Evolutionary conservation across 2,113 vertebrate genomes (phyloP), one percentile per base, ranked within the genome.

Genomic region (Amphiprion percula): DNA sequence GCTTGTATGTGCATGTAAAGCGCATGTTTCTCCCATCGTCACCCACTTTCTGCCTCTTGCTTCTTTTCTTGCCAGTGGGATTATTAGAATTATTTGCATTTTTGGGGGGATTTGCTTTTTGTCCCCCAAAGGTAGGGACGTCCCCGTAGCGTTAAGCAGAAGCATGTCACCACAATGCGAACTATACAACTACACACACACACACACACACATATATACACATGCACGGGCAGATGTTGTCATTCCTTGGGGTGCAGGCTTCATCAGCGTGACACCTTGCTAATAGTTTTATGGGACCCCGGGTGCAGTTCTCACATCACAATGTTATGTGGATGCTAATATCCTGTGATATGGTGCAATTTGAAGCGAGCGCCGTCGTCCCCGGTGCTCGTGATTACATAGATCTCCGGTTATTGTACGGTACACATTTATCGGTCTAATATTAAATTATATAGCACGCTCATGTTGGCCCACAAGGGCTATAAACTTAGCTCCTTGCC

Each of bases 251-350:
- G 76, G 47, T 47, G 30, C 60, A 58, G 26, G 68, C 77, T 17
- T 78, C 77, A 82, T 76, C 81, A 85, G 83, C 80, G 41, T 63
- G 75, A 86, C 73, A 77, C 87, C 78, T 58, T 73, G 60, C 71
- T 87, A 90, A 89, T 85, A 83, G 80, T 90, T 90, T 88, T 86
- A 83, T 78, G 63, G 77, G 82, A 87, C 81, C 79, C 65, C 62
- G 74, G 86, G 72, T 16, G 17, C 28, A 23, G 65, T 50, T 75
- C 62, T 67, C 50, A 24, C 47, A 73, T 73, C 24, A 62, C 86
- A 79, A 86, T 68, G 37, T 77, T 60, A 81, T 55, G 67, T 30
- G 67, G 70, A 82, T 72, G 69, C 64, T 87, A 87, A 87, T 89
- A 81, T 82, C 33, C 9, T 60, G 39, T 81, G 58, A 88, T 87